These are phyloP conservation scores for Blastobasis lacticolella DNA, from an alignment of 2,888 invertebrate genomes.

Conservation along the genomic window DNA sequence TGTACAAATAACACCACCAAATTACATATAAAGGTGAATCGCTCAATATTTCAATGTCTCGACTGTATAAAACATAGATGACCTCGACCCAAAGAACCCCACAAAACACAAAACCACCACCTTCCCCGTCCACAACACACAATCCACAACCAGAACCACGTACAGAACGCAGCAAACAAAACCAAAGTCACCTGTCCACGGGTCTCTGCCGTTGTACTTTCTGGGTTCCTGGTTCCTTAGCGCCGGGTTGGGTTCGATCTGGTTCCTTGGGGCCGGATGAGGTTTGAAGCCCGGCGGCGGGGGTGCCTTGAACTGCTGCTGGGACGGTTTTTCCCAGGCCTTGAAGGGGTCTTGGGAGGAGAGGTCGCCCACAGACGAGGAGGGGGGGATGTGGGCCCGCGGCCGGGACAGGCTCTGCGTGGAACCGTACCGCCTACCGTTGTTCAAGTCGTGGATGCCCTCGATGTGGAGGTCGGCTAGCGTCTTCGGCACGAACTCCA, in stretches of 20 bases:
- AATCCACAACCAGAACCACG: slow-evolving; percentile 47
- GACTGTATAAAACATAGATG: too few relatives aligned
- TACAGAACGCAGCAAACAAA: slow-evolving; percentile 59
- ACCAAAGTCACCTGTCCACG: slow-evolving; percentile 75
- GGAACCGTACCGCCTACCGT: slow-evolving; percentile 76
- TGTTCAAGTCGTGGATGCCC: slow-evolving; percentile 80
- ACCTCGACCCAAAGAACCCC: neutral
- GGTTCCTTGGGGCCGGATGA: neutral
- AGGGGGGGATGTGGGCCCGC: slow-evolving; percentile 44
- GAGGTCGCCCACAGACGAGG: slow-evolving; percentile 59
- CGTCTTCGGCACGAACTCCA: slow-evolving; percentile 94
- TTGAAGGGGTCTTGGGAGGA: slow-evolving; percentile 46
- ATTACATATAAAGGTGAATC: too few relatives aligned
- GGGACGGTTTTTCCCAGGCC: slow-evolving; percentile 47
- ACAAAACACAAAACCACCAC: neutral
- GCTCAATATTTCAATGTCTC: too few relatives aligned
- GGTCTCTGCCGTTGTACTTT: slow-evolving; percentile 69
- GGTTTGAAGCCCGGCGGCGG: slow-evolving; percentile 9
- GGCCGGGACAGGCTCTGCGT: slow-evolving; percentile 59
- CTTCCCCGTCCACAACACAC: slow-evolving; percentile 15
- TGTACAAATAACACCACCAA: too few relatives aligned
- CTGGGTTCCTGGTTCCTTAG: slow-evolving; percentile 25
- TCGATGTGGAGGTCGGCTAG: slow-evolving; percentile 90
- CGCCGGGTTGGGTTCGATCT: slow-evolving; percentile 51
- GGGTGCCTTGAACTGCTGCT: slow-evolving; percentile 10